Percentiles rank a stretch among this genome's conserved stretches.
phyloP scores from a whole-genome alignment of 2,888 invertebrate species.

The Homarus gammarus region DNA sequence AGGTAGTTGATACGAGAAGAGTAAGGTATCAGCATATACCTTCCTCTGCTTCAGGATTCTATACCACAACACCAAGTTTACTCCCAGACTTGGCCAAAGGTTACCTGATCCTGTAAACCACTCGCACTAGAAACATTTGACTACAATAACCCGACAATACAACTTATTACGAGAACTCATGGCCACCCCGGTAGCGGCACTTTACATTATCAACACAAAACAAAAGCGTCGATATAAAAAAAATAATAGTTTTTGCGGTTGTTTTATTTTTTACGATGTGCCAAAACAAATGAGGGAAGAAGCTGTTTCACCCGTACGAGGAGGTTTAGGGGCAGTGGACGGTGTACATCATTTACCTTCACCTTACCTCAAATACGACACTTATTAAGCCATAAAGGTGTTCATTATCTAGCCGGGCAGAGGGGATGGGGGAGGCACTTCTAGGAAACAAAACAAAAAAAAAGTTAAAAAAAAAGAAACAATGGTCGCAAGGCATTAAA shows the following conservation, averaged over 20 bases:
- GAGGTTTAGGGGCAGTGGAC: background rate
- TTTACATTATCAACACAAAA: constrained; percentile 32
- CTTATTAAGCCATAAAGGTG: constrained; percentile 47
- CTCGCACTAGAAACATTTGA: background rate
- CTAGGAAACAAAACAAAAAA: constrained; percentile 17
- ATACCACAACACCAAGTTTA: too few relatives aligned
- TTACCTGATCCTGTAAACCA: constrained; percentile 12
- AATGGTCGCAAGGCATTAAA: too few relatives aligned
- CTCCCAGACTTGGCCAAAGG: background rate
- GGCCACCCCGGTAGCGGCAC: constrained; percentile 10
- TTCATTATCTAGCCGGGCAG: background rate
- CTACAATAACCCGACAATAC: constrained; percentile 17
- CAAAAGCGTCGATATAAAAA: background rate
- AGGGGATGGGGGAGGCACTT: constrained; percentile 1
- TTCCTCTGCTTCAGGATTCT: too few relatives aligned
- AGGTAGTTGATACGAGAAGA: too few relatives aligned
- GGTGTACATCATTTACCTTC: background rate
- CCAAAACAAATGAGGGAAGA: constrained; percentile 20
- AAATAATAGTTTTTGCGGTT: too few relatives aligned
- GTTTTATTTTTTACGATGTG: constrained; percentile 30
- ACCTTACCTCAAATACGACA: constrained; percentile 21
- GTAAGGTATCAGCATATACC: too few relatives aligned
- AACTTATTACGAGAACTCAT: constrained; percentile 8
- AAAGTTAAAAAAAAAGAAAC: background rate
- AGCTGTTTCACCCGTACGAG: background rate